These are phyloP conservation scores for Electrophaes corylata DNA, from an alignment of 2,888 invertebrate species.

Conservation along the genomic window DNA sequence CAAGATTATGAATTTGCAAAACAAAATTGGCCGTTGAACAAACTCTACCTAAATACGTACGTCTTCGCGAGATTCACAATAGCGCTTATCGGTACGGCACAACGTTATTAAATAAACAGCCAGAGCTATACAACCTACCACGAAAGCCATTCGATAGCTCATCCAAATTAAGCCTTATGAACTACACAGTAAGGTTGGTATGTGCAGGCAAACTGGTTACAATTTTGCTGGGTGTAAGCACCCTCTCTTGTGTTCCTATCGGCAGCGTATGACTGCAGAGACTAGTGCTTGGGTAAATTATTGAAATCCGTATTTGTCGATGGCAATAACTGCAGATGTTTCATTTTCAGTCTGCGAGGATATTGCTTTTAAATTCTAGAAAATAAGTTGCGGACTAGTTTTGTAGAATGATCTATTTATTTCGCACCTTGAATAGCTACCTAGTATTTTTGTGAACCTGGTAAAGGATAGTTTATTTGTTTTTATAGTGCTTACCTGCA, in stretches of 20 bases:
- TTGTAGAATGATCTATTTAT: not conserved
- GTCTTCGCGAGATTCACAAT: constrained; percentile 61
- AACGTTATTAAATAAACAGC: constrained; percentile 79
- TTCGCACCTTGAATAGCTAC: too few relatives aligned
- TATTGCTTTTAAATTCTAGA: constrained; percentile 16
- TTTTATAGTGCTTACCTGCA: too few relatives aligned
- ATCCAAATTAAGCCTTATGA: constrained; percentile 17
- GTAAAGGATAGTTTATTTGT: too few relatives aligned
- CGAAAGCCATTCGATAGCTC: constrained; percentile 17
- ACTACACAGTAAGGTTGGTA: constrained; percentile 12
- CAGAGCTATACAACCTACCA: constrained; percentile 39
- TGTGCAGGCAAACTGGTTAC: constrained; percentile 1
- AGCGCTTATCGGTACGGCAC: constrained; percentile 69
- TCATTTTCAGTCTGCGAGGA: constrained; percentile 40
- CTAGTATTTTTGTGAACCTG: too few relatives aligned
- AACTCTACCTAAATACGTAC: constrained; percentile 42
- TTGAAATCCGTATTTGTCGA: constrained; percentile 58
- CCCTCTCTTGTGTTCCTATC: constrained; percentile 57
- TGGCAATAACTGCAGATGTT: constrained; percentile 48
- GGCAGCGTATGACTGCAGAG: constrained; percentile 35
- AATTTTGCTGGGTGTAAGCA: constrained; percentile 36
- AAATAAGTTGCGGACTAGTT: not conserved
- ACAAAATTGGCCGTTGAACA: constrained; percentile 32
- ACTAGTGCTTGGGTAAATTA: constrained; percentile 56
- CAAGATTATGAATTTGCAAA: constrained; percentile 29